These are phyloP conservation scores for Macrophya alboannulata DNA, from an alignment of 2,888 invertebrate genomes.

Conservation along the genomic window DNA sequence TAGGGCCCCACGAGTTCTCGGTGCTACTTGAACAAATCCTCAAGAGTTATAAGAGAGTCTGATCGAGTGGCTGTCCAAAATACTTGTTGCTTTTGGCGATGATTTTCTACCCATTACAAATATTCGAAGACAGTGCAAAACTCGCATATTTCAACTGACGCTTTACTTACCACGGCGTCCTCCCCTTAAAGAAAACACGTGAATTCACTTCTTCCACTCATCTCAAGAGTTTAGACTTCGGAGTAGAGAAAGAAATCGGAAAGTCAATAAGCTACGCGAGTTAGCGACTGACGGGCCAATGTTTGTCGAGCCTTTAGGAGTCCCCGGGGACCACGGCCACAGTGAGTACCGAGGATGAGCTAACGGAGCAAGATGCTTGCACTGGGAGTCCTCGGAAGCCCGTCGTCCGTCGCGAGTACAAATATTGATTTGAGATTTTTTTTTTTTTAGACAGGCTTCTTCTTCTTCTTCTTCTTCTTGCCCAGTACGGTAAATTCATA, in stretches of 20 bases:
- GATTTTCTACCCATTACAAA: background rate
- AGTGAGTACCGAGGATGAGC: conserved; percentile 21
- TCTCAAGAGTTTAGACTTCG: conserved; percentile 35
- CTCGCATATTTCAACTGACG: background rate
- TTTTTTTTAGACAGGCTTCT: conserved; percentile 57
- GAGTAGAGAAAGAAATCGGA: conserved; percentile 43
- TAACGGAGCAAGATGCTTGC: conserved; percentile 29
- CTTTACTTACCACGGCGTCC: background rate
- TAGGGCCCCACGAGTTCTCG: conserved; percentile 60
- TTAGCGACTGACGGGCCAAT: conserved; percentile 60
- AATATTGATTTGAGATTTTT: conserved; percentile 67
- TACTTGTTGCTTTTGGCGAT: background rate
- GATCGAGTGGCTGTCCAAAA: conserved; percentile 14
- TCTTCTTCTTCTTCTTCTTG: conserved; percentile 37
- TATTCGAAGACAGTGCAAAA: background rate
- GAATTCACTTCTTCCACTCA: conserved; percentile 51
- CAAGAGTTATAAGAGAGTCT: background rate
- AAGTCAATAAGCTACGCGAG: conserved; percentile 64
- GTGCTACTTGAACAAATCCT: conserved; percentile 27
- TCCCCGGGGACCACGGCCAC: conserved; percentile 39
- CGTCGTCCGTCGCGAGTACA: conserved; percentile 63
- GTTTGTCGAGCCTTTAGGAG: conserved; percentile 66
- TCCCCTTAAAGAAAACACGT: conserved; percentile 47
- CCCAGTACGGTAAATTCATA: conserved; percentile 56
- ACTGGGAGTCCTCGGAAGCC: conserved; percentile 47